Base-by-base conservation (phyloP, 2,888 invertebrate genomes). In the Eudasyphora cyanicolor region DNA sequence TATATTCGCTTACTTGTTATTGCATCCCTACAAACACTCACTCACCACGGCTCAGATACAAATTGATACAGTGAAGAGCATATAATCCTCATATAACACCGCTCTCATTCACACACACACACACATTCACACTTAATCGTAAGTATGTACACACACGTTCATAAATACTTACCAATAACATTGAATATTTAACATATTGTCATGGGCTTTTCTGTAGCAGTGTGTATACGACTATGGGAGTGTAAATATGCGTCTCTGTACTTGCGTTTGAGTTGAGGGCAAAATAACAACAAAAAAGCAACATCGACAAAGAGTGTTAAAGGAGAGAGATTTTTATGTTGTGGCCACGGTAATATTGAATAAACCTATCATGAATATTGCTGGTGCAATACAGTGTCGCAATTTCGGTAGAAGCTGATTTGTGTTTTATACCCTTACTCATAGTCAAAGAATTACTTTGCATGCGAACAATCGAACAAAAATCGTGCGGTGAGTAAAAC, bases 311-410 rank as follows among this genome's bases (percentile, higher is more conserved):
- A 79, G 76, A 79, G 76, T 82, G 79, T 76, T 79, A 76, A 82
- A 79, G 54, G 12, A 24, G 2, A 24, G 71, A 76, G 79, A 79
- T 82, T 82, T n/a, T 79, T 73, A 76, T 82, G 60, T 73, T 82
- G 79, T 76, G 82, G 76, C 76, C 67, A 2, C 14, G 38, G 76
- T 73, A 74, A 57, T 83, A 69, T 75, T 74, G 70, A 80, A 45
- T 75, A 77, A 80, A 80, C 62, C 74, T 35, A 2, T 1, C 57
- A 57, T 4, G 4, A 17, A 51, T 57, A 57, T 24, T 24, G n/a
- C n/a, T n/a, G n/a, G n/a, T n/a, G n/a, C n/a, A n/a, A n/a, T n/a
- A n/a, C n/a, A n/a, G n/a, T n/a, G n/a, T n/a, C n/a, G n/a, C n/a
- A n/a, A n/a, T n/a, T n/a, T n/a, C n/a, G n/a, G n/a, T n/a, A n/a